Evolutionary conservation across 1,140 invertebrate species (phyloP).

Genomic region (Hyles vespertilio): DNA sequence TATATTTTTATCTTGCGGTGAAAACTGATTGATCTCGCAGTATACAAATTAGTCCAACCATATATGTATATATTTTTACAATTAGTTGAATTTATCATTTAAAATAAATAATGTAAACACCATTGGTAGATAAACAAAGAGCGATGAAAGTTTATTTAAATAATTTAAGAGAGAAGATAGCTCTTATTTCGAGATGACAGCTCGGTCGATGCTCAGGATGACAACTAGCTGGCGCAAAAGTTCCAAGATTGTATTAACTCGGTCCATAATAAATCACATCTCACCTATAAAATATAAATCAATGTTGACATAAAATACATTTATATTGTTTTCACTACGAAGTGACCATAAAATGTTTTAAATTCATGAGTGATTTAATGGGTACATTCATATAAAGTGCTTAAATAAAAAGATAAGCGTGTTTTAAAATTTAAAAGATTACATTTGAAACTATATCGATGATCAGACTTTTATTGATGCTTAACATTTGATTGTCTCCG

Average conservation of each 20-base stretch:
- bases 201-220: conserved; percentile 10
- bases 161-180: no score
- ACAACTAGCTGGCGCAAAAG: conserved; percentile 11
- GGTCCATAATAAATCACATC: conserved; percentile 64
- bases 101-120: no score
- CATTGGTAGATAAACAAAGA: no score
- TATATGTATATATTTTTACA: no score
- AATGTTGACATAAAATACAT: conserved; percentile 66
- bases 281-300: conserved; percentile 72
- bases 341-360: conserved; percentile 70
- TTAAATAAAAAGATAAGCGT: conserved; percentile 37
- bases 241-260: conserved; percentile 55
- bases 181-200: not conserved
- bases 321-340: conserved; percentile 73
- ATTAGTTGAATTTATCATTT: no score
- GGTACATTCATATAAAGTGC: conserved; percentile 42
- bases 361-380: conserved; percentile 70
- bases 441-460: conserved; percentile 42
- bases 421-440: conserved; percentile 39
- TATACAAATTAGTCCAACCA: no score
- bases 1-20: no score
- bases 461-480: conserved; percentile 48
- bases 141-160: no score
- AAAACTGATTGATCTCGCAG: no score
- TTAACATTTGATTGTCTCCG: conserved; percentile 28